phyloP scores from a whole-genome alignment of 2,113 vertebrate species.

The Nerophis ophidion region DNA sequence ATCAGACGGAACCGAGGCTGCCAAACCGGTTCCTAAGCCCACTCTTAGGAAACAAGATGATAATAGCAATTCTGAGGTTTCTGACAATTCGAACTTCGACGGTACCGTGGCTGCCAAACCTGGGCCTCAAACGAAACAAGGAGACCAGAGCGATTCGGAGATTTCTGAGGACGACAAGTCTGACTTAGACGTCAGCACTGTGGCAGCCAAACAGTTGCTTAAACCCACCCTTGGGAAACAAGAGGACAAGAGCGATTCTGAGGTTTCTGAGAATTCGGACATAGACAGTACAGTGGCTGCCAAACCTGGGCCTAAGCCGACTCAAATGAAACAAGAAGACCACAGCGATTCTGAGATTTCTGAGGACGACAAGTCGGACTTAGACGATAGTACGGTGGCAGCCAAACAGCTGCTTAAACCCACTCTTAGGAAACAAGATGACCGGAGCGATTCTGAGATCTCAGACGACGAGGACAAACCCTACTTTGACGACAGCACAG shows the following conservation, averaged over 20 bases:
- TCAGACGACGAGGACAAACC: conserved; percentile 65
- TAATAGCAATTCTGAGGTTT: no score
- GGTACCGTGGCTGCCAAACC: no score
- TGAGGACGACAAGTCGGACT: conserved; percentile 70
- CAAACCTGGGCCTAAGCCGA: not conserved
- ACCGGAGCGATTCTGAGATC: conserved; percentile 52
- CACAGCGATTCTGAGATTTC: conserved; percentile 63
- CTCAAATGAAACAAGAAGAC: conserved; percentile 9
- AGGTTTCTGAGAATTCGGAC: no score
- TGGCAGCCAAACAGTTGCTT: no score
- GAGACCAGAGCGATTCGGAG: conserved; percentile 1
- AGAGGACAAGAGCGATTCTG: no score
- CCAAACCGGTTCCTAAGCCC: no score
- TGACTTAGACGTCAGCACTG: conserved; percentile 70
- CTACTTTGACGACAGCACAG: conserved; percentile 92
- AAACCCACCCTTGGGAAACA: no score
- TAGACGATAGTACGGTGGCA: conserved; percentile 87
- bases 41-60: no score
- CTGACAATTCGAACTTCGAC: no score
- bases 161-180: no score
- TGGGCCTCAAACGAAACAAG: conserved; percentile 2
- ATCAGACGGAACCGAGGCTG: no score
- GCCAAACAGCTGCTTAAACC: not conserved
- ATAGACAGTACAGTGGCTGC: no score
- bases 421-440: conserved; percentile 54